A percentile compares a stretch with the other conserved stretches of the same genome.
Evolutionary conservation across 2,888 invertebrate species (phyloP).

Genomic region (Hemaris fuciformis): DNA sequence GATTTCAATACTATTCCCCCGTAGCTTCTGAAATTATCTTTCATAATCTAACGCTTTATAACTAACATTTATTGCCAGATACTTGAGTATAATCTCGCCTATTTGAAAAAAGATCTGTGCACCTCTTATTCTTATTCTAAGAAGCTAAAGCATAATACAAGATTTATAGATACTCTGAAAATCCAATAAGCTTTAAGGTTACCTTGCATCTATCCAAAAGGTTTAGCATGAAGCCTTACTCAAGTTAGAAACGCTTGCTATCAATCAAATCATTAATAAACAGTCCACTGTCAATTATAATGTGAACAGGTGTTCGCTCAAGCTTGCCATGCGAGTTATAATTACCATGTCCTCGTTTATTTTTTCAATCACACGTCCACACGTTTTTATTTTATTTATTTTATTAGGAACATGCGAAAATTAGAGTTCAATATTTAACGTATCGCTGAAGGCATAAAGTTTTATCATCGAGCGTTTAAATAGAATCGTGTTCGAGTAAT

Average conservation of each 20-base stretch:
- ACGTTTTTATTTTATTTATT: too few relatives aligned
- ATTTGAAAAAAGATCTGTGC: too few relatives aligned
- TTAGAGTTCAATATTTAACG: conserved; percentile 17
- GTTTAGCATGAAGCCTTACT: neutral
- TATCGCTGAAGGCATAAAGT: conserved; percentile 16
- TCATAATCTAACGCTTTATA: too few relatives aligned
- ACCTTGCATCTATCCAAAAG: too few relatives aligned
- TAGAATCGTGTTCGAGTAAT: conserved; percentile 37
- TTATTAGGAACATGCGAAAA: conserved; percentile 3
- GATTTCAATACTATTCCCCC: too few relatives aligned
- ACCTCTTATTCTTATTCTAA: too few relatives aligned
- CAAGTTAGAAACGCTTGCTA: neutral
- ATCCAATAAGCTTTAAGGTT: too few relatives aligned
- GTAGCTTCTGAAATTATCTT: too few relatives aligned
- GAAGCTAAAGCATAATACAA: too few relatives aligned
- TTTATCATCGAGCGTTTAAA: conserved; percentile 30
- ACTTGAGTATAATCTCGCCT: too few relatives aligned
- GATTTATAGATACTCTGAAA: too few relatives aligned
- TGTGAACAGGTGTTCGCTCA: conserved; percentile 1
- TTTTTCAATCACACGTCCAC: neutral
- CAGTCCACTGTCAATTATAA: neutral
- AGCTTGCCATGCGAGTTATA: neutral
- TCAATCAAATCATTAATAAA: neutral
- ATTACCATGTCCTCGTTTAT: conserved; percentile 5
- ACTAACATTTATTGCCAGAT: too few relatives aligned